Evolutionary conservation across 2,888 invertebrate species (phyloP).

Genomic region (Teleiodes luculella): DNA sequence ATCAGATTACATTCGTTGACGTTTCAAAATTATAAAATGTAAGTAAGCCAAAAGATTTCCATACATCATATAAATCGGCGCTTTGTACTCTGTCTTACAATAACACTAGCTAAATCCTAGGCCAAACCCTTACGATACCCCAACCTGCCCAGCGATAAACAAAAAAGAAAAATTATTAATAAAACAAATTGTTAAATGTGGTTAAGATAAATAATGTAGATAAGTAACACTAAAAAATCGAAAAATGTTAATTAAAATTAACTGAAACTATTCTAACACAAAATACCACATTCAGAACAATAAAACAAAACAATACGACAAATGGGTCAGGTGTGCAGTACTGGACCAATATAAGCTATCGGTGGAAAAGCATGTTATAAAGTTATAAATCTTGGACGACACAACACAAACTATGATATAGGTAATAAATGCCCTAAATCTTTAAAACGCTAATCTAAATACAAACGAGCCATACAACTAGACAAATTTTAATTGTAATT

Average conservation of each 20-base stretch:
- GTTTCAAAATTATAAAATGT: conserved; percentile 73
- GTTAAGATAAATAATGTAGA: conserved; percentile 43
- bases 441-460: conserved; percentile 9
- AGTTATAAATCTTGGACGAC: conserved; percentile 60
- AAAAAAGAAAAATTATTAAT: conserved; percentile 53
- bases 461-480: conserved; percentile 3
- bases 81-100: conserved; percentile 76
- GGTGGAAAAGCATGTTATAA: conserved; percentile 51
- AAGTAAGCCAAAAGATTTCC: conserved; percentile 73
- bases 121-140: conserved; percentile 79
- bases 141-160: conserved; percentile 75
- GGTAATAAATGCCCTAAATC: conserved; percentile 18
- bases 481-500: background rate
- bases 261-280: conserved; percentile 69
- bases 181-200: conserved; percentile 53
- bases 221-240: conserved; percentile 53
- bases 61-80: conserved; percentile 65
- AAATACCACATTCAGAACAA: conserved; percentile 44
- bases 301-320: conserved; percentile 48
- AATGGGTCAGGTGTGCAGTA: conserved; percentile 50
- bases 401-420: conserved; percentile 58
- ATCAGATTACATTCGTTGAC: conserved; percentile 80
- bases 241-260: conserved; percentile 64
- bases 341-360: conserved; percentile 39
- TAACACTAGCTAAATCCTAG: conserved; percentile 77